phyloP scores from a whole-genome alignment of 2,797 vertebrate species.

The Catamblyrhynchus diadema region DNA sequence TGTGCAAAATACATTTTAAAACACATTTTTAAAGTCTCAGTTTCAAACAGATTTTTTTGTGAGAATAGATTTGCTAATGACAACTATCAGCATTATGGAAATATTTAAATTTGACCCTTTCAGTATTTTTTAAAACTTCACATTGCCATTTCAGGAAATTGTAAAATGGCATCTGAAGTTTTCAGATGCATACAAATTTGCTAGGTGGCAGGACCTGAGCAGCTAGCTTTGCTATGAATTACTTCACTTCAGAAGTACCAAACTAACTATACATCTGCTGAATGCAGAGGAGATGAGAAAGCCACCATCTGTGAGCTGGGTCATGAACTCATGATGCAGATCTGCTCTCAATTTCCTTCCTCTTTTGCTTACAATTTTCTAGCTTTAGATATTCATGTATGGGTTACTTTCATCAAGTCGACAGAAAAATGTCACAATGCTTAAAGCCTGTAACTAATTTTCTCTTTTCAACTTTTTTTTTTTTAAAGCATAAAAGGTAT shows the following conservation, averaged over 20 bases:
- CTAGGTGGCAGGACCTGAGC: neutral
- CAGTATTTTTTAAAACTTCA: slow-evolving; percentile 4
- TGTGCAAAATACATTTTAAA: neutral
- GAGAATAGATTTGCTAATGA: neutral
- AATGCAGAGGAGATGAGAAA: neutral
- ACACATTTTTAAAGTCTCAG: neutral
- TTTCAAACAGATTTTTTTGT: neutral
- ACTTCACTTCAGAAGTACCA: neutral
- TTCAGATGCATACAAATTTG: neutral
- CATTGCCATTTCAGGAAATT: neutral
- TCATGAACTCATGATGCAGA: neutral
- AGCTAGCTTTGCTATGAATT: neutral
- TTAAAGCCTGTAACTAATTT: neutral
- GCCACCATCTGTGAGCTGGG: slow-evolving; percentile 49
- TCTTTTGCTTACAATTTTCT: slow-evolving; percentile 1
- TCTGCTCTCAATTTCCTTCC: slow-evolving; percentile 39
- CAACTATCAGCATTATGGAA: neutral
- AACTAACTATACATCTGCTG: neutral
- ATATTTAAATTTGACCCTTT: neutral
- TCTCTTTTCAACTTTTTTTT: neutral
- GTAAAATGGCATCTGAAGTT: neutral
- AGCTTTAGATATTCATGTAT: slow-evolving; percentile 12
- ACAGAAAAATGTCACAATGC: slow-evolving; percentile 5
- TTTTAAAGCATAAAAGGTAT: neutral
- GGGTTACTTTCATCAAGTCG: neutral